phyloP scores from a whole-genome alignment of 1,140 invertebrate species.

The Drosophila baimaii region DNA sequence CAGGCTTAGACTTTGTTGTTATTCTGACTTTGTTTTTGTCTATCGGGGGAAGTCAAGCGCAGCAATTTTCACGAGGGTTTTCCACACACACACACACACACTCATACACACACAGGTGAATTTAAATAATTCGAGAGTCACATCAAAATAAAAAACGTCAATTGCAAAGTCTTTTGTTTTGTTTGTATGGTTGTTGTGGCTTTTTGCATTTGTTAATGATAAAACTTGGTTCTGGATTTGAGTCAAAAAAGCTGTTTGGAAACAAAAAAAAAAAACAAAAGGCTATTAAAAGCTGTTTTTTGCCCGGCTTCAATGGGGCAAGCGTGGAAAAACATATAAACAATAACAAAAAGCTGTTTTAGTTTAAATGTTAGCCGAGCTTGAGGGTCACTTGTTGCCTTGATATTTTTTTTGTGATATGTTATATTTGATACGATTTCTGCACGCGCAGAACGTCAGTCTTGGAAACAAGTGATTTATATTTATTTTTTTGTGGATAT shows the following conservation, averaged over 20 bases:
- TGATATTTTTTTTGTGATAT: slow-evolving; percentile 12
- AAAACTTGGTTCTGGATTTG: slow-evolving; percentile 54
- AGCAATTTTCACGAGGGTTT: slow-evolving; percentile 54
- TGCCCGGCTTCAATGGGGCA: slow-evolving; percentile 41
- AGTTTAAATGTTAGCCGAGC: slow-evolving; percentile 36
- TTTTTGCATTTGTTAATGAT: slow-evolving; percentile 29
- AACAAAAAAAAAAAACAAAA: background rate
- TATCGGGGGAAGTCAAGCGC: slow-evolving; percentile 51
- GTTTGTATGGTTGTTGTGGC: slow-evolving; percentile 24
- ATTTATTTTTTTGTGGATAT: background rate
- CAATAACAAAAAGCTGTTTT: slow-evolving; percentile 63
- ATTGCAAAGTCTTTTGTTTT: slow-evolving; percentile 19
- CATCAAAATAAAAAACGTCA: slow-evolving; percentile 40
- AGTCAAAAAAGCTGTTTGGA: slow-evolving; percentile 39
- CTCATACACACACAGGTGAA: background rate
- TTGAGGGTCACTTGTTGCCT: slow-evolving; percentile 52
- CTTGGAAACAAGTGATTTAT: background rate
- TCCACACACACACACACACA: slow-evolving; percentile 17
- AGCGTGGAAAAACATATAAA: slow-evolving; percentile 50
- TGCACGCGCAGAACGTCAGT: slow-evolving; percentile 18
- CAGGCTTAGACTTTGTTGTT: slow-evolving; percentile 43
- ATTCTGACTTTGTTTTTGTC: background rate
- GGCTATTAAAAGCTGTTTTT: slow-evolving; percentile 56
- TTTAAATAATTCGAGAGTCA: slow-evolving; percentile 21
- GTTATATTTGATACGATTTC: slow-evolving; percentile 4